phyloP scores from a whole-genome alignment of 2,113 vertebrate species.

The Peucedramus taeniatus region DNA sequence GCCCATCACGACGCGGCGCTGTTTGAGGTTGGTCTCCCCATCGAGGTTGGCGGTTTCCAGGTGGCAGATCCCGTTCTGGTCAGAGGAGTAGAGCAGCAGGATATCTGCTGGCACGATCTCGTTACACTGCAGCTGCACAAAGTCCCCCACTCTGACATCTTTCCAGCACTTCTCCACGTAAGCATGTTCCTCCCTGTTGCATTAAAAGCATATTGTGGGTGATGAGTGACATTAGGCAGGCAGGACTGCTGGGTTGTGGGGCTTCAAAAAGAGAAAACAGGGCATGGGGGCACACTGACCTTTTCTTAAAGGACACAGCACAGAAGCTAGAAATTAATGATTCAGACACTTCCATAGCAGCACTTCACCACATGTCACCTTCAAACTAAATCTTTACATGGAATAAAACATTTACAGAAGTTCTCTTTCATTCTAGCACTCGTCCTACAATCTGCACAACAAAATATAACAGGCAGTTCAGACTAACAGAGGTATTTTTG shows the following conservation, averaged over 20 bases:
- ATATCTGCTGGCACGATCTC: constrained; percentile 91
- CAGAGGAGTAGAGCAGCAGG: constrained; percentile 86
- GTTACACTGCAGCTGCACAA: constrained; percentile 84
- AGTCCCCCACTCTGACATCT: constrained; percentile 90
- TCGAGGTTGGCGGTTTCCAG: constrained; percentile 90
- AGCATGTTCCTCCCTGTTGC: constrained; percentile 71
- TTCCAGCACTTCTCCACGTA: constrained; percentile 85
- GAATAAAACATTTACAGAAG: background rate
- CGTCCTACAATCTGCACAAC: background rate
- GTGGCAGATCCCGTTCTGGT: constrained; percentile 83
- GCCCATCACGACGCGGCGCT: constrained; percentile 73
- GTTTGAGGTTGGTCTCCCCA: constrained; percentile 95
- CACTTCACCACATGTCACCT: background rate
- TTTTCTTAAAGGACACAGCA: background rate
- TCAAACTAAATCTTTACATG: background rate
- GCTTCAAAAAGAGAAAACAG: background rate
- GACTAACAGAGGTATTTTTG: background rate
- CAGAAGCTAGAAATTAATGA: background rate
- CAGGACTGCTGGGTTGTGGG: background rate
- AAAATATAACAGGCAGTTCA: background rate
- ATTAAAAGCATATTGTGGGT: background rate
- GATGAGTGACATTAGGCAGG: background rate
- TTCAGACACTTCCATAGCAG: background rate
- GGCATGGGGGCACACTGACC: too few relatives aligned
- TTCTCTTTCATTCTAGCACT: background rate